Percentiles rank a stretch among this genome's conserved stretches.
phyloP scores from a whole-genome alignment of 2,888 invertebrate species.

The Morpho achilles region DNA sequence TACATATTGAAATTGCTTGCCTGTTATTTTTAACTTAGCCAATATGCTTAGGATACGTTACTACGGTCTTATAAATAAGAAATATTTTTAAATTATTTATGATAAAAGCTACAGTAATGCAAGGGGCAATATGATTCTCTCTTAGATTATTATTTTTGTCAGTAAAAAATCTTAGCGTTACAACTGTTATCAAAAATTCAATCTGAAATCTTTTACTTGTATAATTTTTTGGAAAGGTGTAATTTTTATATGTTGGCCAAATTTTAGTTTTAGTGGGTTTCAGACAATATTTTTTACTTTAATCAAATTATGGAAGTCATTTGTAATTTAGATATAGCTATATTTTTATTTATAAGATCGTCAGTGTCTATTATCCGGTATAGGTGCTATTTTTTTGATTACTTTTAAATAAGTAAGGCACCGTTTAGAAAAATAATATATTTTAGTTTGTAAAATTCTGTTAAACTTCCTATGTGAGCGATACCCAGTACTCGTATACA shows the following conservation, averaged over 20 bases:
- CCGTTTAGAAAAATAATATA: slow-evolving; percentile 6
- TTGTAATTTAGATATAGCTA: neutral
- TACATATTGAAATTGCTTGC: slow-evolving; percentile 54
- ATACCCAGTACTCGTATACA: neutral
- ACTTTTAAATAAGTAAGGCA: slow-evolving; percentile 1
- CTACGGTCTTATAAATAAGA: slow-evolving; percentile 14
- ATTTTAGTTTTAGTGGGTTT: too few species aligned
- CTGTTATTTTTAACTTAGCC: slow-evolving; percentile 49
- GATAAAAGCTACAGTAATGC: too few species aligned
- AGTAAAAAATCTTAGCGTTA: too few species aligned
- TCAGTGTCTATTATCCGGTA: slow-evolving; percentile 34
- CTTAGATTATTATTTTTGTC: too few species aligned
- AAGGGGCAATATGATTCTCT: too few species aligned
- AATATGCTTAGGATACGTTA: slow-evolving; percentile 27
- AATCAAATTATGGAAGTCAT: too few species aligned
- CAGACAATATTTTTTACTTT: too few species aligned
- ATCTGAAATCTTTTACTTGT: too few species aligned
- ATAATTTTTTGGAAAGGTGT: too few species aligned
- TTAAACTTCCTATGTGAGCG: slow-evolving; percentile 3
- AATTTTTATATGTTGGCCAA: too few species aligned
- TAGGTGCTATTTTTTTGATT: slow-evolving; percentile 63
- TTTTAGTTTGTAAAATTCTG: slow-evolving; percentile 5
- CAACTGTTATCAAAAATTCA: too few species aligned
- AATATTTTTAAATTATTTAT: neutral
- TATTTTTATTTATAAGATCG: slow-evolving; percentile 1